Conservation (phyloP, 2,888 invertebrate genomes). For the Andricus quercusramuli region DNA sequence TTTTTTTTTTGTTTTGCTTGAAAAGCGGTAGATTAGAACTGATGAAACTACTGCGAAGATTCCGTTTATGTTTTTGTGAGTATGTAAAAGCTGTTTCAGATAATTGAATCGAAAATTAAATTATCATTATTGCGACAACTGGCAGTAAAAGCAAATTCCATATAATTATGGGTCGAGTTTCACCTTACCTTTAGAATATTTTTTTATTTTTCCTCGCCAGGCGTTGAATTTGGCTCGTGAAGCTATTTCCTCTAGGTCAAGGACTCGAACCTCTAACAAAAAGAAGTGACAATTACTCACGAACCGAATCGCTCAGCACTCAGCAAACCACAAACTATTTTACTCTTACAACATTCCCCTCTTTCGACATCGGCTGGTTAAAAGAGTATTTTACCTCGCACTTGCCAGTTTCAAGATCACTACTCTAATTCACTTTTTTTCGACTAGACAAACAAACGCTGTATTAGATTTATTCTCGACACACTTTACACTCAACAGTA, state of each 20-base stretch:
- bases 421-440: not conserved
- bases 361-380: constrained; percentile 26
- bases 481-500: too few species aligned
- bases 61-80: not conserved
- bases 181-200: constrained; percentile 45
- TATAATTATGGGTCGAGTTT: constrained; percentile 11
- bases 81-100: too few species aligned
- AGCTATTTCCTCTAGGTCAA: constrained; percentile 69
- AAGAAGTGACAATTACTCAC: constrained; percentile 43
- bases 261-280: constrained; percentile 56
- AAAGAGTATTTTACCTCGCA: constrained; percentile 42
- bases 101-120: too few species aligned
- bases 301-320: constrained; percentile 22
- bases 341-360: not conserved
- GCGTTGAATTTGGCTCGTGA: constrained; percentile 62
- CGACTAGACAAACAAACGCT: too few species aligned
- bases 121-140: too few species aligned
- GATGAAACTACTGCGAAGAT: not conserved
- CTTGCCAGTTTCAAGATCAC: constrained; percentile 26
- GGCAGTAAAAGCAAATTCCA: not conserved
- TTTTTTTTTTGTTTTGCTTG: too few species aligned
- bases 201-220: constrained; percentile 33
- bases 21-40: not conserved
- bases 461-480: too few species aligned
- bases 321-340: not conserved